These are phyloP conservation scores for Syncerus caffer DNA, from an alignment of 2,797 vertebrate species.

Conservation along the genomic window DNA sequence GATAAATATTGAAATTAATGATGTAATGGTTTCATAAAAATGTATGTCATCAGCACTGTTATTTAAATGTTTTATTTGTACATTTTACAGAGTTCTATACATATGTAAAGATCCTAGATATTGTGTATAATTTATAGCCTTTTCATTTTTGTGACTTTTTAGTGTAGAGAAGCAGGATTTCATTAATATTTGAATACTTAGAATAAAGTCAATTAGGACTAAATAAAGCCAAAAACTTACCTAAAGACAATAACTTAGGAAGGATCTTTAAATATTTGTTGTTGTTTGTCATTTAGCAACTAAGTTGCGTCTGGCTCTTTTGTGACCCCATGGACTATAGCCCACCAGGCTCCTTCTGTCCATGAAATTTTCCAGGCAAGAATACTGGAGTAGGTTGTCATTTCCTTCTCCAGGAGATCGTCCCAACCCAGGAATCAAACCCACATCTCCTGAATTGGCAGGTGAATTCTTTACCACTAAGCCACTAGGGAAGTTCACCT, in stretches of 20 bases:
- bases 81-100: background rate
- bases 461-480: background rate
- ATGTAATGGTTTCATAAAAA: conserved; percentile 16
- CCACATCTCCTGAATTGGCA: background rate
- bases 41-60: background rate
- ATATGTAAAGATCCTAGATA: conserved; percentile 7
- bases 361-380: background rate
- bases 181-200: background rate
- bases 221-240: conserved; percentile 19
- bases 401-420: background rate
- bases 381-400: background rate
- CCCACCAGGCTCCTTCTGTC: background rate
- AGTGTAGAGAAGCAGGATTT: background rate
- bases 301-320: background rate
- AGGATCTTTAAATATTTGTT: background rate
- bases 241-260: background rate
- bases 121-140: background rate
- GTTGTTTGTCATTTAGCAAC: background rate
- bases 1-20: background rate
- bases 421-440: background rate
- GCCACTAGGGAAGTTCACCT: background rate
- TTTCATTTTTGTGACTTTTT: background rate
- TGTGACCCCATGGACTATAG: background rate
- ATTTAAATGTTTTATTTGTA: conserved; percentile 20
- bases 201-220: background rate